Base-by-base conservation (phyloP, 1,140 invertebrate species). In the Cryptotermes secundus region DNA sequence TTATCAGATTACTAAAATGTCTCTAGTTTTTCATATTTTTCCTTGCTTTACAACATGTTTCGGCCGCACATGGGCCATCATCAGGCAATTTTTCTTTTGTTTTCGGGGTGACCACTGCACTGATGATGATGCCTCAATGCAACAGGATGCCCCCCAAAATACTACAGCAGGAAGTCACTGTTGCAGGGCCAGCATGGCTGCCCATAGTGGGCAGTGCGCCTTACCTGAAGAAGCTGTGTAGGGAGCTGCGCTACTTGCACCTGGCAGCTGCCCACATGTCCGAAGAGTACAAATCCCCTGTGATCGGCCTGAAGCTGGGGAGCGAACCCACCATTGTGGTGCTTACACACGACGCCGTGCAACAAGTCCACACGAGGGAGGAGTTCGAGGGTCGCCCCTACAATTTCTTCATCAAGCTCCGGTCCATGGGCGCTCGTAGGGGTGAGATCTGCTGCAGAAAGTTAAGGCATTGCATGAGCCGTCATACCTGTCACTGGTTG, bases 341-440 rank as follows among this genome's bases (percentile, higher is more conserved):
- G 2, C 92, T 91, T 45, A 93, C 93, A 0, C 91, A 91, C 82
- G 91, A 92, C 26, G 84, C 92, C 35, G 89, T 95, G 3, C 90
- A 91, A 16, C 90, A 93, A 86, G 91, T 95, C 12, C 91, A 96
- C 49, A 89, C 89, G 0, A 89, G 91, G 26, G 93, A 94, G 65
- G 93, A 93, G 9, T 96, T 93, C 86, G 93, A 95, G 86, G 95
- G 93, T 0, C 89, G 96, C 84, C 96, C 95, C 0, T 92, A 95
- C 88, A 94, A 92, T 84, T 95, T 95, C 87, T 96, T 96, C 86
- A 90, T 93, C 53, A 90, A 92, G 59, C 88, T 96, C 16, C 89
- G 95, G 79, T 94, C 94, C 65, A 92, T 96, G 88, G 95, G 95
- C 35, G 92, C 92, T 65, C 90, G 90, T 86, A 92, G 91, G 91